These are phyloP conservation scores for Musca domestica DNA, from an alignment of 1,140 invertebrate genomes.

Conservation along the genomic window DNA sequence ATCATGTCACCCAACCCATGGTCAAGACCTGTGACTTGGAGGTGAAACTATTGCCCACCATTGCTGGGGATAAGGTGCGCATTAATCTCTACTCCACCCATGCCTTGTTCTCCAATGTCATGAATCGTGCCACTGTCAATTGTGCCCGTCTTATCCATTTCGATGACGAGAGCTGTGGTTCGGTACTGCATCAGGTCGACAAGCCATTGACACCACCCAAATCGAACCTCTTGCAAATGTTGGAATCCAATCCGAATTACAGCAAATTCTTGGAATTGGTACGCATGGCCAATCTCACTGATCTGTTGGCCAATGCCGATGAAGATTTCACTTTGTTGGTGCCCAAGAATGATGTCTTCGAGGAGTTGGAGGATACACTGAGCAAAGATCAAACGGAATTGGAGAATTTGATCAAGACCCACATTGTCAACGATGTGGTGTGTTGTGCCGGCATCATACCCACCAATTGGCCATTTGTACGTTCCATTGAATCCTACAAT, in stretches of 20 bases:
- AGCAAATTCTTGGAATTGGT: constrained; percentile 50
- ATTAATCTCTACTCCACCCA: constrained; percentile 62
- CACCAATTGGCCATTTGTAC: constrained; percentile 58
- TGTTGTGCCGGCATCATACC: constrained; percentile 62
- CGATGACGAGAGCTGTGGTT: constrained; percentile 64
- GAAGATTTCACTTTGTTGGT: constrained; percentile 60
- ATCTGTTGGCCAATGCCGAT: constrained; percentile 39
- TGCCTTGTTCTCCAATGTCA: constrained; percentile 56
- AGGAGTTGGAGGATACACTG: constrained; percentile 50
- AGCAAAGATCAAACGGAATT: constrained; percentile 34
- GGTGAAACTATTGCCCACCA: constrained; percentile 56
- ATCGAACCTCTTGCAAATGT: constrained; percentile 42
- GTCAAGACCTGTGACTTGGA: constrained; percentile 57
- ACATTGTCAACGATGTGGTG: constrained; percentile 57
- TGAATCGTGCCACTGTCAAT: constrained; percentile 61
- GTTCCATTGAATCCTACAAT: constrained; percentile 55
- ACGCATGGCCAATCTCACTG: constrained; percentile 46
- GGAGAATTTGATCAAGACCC: constrained; percentile 44
- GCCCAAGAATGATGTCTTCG: constrained; percentile 66
- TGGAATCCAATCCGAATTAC: constrained; percentile 49
- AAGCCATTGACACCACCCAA: constrained; percentile 58
- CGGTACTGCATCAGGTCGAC: constrained; percentile 62
- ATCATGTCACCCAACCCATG: constrained; percentile 59
- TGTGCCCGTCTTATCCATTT: constrained; percentile 62
- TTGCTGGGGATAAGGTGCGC: constrained; percentile 55